Evolutionary conservation across 2,888 invertebrate species (phyloP).

Genomic region (Cancer borealis): DNA sequence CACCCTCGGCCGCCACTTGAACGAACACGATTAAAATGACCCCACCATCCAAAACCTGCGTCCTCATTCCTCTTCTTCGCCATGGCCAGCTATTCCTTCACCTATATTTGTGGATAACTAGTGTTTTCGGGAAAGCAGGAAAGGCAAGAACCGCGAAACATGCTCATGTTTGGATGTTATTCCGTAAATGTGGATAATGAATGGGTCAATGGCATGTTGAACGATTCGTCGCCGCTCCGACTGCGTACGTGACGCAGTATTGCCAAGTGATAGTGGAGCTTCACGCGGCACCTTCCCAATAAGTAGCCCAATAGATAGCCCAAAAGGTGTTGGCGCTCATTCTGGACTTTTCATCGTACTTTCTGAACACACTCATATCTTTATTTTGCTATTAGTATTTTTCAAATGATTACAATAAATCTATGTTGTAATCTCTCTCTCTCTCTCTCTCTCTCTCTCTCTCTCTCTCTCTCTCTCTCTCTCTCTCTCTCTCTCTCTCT

Average conservation of each 20-base stretch:
- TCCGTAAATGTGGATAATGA: slow-evolving; percentile 40
- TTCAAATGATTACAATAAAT: not conserved
- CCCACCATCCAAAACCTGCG: slow-evolving; percentile 9
- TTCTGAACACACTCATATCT: not conserved
- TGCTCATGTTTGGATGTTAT: not conserved
- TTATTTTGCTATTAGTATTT: not conserved
- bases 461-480: no score
- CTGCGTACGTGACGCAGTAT: slow-evolving; percentile 36
- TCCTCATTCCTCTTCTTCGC: not conserved
- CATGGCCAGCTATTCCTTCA: not conserved
- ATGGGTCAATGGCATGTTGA: slow-evolving; percentile 45
- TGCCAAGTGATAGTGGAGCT: not conserved
- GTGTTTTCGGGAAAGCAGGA: not conserved
- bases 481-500: no score
- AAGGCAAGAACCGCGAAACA: not conserved
- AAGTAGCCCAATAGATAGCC: slow-evolving; percentile 1
- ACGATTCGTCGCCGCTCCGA: slow-evolving; percentile 43
- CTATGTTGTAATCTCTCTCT: not conserved
- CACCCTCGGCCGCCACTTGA: slow-evolving; percentile 25
- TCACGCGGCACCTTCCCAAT: slow-evolving; percentile 1
- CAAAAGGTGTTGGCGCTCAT: not conserved
- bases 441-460: not conserved
- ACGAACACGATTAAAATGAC: slow-evolving; percentile 35
- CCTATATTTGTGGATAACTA: not conserved
- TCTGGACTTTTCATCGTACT: not conserved